phyloP scores from a whole-genome alignment of 2,113 vertebrate genomes.

The Elephas maximus region DNA sequence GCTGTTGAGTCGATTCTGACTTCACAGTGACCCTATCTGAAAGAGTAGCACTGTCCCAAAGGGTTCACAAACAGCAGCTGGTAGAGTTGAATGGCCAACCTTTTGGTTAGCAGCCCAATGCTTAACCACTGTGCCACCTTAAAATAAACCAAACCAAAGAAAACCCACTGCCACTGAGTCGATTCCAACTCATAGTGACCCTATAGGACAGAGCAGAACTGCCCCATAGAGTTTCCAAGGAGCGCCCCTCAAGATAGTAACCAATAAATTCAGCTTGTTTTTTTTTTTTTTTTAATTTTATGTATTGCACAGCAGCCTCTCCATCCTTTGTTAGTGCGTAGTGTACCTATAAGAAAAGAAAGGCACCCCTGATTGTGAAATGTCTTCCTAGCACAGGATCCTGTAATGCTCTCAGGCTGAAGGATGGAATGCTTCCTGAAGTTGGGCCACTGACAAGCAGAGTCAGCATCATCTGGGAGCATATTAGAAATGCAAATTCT shows the following conservation, averaged over 20 bases:
- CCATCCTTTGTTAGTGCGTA: background rate
- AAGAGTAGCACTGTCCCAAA: too few relatives aligned
- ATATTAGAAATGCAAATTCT: constrained; percentile 33
- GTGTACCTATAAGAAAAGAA: background rate
- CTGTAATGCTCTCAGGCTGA: background rate
- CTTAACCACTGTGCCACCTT: too few relatives aligned
- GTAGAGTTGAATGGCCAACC: too few relatives aligned
- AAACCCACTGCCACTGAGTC: too few relatives aligned
- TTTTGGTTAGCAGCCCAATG: too few relatives aligned
- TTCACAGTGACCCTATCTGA: too few relatives aligned
- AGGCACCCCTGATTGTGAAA: background rate
- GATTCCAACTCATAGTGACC: too few relatives aligned
- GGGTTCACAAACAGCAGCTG: too few relatives aligned
- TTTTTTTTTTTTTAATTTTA: constrained; percentile 18
- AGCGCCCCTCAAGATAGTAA: background rate
- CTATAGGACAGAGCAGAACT: too few relatives aligned
- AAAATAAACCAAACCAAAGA: too few relatives aligned
- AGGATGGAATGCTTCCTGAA: background rate
- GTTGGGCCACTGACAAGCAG: background rate
- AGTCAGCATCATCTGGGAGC: background rate
- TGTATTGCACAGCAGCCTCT: background rate
- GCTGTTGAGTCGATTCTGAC: too few relatives aligned
- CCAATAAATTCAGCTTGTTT: background rate
- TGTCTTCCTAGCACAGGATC: background rate
- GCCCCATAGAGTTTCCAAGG: too few relatives aligned